Evolutionary conservation across 2,888 invertebrate species (phyloP).

Genomic region (Chrysolina haemoptera): DNA sequence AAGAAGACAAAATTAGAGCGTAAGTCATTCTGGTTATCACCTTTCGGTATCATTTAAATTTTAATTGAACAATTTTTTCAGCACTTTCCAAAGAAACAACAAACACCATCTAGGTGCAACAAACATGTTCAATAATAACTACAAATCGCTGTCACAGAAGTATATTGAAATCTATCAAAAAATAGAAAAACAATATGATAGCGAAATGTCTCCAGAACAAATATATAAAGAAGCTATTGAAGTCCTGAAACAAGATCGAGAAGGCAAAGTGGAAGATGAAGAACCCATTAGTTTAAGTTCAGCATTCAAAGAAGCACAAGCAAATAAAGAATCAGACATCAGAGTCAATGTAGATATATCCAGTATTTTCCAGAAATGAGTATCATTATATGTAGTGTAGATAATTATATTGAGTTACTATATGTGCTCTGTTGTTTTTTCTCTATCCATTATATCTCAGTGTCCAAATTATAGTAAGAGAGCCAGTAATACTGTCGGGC

Average conservation of each 20-base stretch:
- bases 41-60: not conserved
- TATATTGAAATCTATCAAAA: slow-evolving; percentile 77
- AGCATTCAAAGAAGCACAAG: slow-evolving; percentile 62
- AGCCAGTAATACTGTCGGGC: too few relatives aligned
- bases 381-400: slow-evolving; percentile 10
- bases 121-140: slow-evolving; percentile 72
- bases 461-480: too few relatives aligned
- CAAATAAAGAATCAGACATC: slow-evolving; percentile 39
- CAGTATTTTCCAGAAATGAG: slow-evolving; percentile 65
- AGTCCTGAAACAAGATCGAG: slow-evolving; percentile 65
- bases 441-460: too few relatives aligned
- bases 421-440: too few relatives aligned
- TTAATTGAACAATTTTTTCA: slow-evolving; percentile 64
- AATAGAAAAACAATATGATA: slow-evolving; percentile 71
- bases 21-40: slow-evolving; percentile 70
- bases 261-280: slow-evolving; percentile 48
- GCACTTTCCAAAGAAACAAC: slow-evolving; percentile 78
- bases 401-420: not conserved
- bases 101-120: slow-evolving; percentile 72
- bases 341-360: slow-evolving; percentile 57
- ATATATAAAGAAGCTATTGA: slow-evolving; percentile 71
- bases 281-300: slow-evolving; percentile 56
- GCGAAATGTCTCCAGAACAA: slow-evolving; percentile 71
- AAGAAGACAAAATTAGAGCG: slow-evolving; percentile 89
- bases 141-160: slow-evolving; percentile 74